Conservation (phyloP, 37 sponge, comb jelly and placozoan species). For the Aplysina aerophoba region DNA sequence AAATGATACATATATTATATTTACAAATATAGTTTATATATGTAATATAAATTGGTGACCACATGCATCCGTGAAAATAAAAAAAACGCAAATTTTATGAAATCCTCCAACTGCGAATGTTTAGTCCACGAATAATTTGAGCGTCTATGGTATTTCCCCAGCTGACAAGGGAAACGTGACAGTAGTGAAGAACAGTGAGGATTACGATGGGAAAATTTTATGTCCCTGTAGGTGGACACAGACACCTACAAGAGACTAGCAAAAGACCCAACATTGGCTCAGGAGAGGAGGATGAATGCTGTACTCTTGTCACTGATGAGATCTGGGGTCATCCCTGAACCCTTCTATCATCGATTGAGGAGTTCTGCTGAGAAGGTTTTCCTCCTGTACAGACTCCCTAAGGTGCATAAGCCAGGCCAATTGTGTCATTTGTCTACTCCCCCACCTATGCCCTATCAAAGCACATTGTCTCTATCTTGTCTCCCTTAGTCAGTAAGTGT, state of each 20-base stretch:
- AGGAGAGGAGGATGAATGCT: conserved; percentile 18
- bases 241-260: conserved; percentile 27
- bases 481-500: too few relatives aligned
- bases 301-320: not conserved
- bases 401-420: conserved; percentile 31
- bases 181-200: not conserved
- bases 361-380: conserved; percentile 11
- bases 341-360: not conserved
- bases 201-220: conserved; percentile 19
- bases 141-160: too few relatives aligned
- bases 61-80: too few relatives aligned
- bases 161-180: conserved; percentile 18
- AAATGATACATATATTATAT: too few relatives aligned
- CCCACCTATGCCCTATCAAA: conserved; percentile 34
- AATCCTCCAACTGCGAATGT: too few relatives aligned
- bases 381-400: conserved; percentile 14
- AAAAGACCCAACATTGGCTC: not conserved
- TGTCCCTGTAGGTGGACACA: not conserved
- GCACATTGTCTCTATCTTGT: too few relatives aligned
- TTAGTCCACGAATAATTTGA: too few relatives aligned
- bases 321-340: not conserved
- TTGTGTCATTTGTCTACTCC: conserved; percentile 21
- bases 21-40: too few relatives aligned
- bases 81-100: too few relatives aligned
- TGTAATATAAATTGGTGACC: too few relatives aligned